phyloP scores from a whole-genome alignment of 2,888 invertebrate genomes.

The Lumbricus terrestris region DNA sequence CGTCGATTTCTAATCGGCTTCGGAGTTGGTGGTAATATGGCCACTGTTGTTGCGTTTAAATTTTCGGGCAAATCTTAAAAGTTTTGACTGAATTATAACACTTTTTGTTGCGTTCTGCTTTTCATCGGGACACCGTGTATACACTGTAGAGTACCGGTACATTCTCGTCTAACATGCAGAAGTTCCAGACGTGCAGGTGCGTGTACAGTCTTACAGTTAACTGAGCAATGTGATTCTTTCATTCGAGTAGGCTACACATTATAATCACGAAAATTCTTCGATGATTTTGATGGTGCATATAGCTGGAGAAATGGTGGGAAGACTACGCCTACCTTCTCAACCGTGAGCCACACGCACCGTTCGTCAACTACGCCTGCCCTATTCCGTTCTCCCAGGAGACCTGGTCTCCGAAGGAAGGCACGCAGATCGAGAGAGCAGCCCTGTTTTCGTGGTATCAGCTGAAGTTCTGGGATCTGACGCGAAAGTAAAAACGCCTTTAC shows the following conservation, averaged over 20 bases:
- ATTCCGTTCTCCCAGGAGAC: slow-evolving; percentile 45
- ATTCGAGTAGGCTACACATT: not conserved
- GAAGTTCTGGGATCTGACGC: slow-evolving; percentile 63
- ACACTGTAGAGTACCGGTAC: too few species aligned
- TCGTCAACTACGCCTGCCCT: slow-evolving; percentile 62
- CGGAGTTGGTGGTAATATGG: too few species aligned
- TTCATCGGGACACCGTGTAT: too few species aligned
- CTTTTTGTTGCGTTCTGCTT: too few species aligned
- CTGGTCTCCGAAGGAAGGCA: slow-evolving; percentile 48
- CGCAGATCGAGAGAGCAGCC: slow-evolving; percentile 54
- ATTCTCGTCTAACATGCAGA: too few species aligned
- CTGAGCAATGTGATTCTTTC: not conserved
- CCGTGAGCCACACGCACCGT: slow-evolving; percentile 63
- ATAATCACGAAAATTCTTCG: too few species aligned
- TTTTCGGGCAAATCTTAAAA: too few species aligned
- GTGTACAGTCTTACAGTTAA: not conserved
- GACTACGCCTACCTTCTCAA: slow-evolving; percentile 64
- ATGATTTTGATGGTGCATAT: slow-evolving; percentile 24
- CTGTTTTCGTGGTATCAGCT: slow-evolving; percentile 53
- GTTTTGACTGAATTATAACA: too few species aligned
- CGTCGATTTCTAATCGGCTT: too few species aligned
- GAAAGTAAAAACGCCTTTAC: slow-evolving; percentile 48
- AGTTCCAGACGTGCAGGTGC: not conserved
- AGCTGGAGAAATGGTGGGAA: slow-evolving; percentile 66
- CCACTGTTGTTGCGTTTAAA: too few species aligned